Conservation (phyloP, 2,113 vertebrate genomes). For the Seriola dumerili region DNA sequence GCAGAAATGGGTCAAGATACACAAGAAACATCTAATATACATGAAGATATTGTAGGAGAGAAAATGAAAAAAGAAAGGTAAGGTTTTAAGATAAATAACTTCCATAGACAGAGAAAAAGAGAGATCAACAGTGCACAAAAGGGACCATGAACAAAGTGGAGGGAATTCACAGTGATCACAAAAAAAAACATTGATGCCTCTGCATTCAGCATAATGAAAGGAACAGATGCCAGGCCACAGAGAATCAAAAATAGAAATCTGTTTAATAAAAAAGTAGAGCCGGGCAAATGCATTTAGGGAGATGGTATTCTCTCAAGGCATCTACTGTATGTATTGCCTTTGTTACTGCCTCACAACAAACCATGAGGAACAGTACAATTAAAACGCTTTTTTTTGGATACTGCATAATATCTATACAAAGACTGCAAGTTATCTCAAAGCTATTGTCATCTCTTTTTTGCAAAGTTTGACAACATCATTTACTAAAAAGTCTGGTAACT, state of each 20-base stretch:
- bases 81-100: conserved; percentile 26
- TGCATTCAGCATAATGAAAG: conserved; percentile 45
- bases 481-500: background rate
- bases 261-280: conserved; percentile 35
- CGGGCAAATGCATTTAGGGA: conserved; percentile 1
- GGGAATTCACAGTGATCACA: conserved; percentile 29
- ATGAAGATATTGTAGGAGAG: background rate
- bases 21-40: background rate
- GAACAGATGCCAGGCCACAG: conserved; percentile 39
- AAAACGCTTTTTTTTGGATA: background rate
- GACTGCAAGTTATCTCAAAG: conserved; percentile 3
- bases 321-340: conserved; percentile 19
- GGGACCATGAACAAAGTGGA: conserved; percentile 1
- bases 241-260: conserved; percentile 32
- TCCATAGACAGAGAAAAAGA: conserved; percentile 13
- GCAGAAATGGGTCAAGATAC: background rate
- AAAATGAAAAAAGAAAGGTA: background rate
- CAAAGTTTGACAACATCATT: background rate
- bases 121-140: conserved; percentile 18
- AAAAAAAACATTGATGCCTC: conserved; percentile 8
- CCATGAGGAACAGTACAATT: background rate
- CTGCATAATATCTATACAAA: conserved; percentile 10
- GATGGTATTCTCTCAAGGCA: conserved; percentile 44
- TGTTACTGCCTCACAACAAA: conserved; percentile 11
- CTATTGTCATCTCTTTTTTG: conserved; percentile 4